Percentiles rank a stretch among this genome's conserved stretches.
phyloP scores from a whole-genome alignment of 1,140 invertebrate species.

The Batillaria attramentaria region DNA sequence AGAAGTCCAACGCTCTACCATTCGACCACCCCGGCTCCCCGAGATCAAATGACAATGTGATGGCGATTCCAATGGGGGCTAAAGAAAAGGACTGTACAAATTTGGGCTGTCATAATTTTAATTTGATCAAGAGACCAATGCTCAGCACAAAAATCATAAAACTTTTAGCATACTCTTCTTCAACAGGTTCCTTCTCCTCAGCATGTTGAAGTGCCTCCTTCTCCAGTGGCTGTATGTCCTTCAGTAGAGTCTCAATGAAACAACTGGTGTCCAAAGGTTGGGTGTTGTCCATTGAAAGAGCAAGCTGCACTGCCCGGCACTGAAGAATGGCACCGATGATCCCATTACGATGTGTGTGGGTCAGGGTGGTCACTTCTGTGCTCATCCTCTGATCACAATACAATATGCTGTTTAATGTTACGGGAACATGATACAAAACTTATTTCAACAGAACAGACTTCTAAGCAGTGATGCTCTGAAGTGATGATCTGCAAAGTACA shows the following conservation, averaged over 20 bases:
- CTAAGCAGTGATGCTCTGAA: too few species aligned
- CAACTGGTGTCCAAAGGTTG: conserved; percentile 57
- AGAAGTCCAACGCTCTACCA: too few species aligned
- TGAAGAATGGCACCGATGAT: conserved; percentile 80
- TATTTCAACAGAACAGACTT: too few species aligned
- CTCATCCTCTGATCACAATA: conserved; percentile 49
- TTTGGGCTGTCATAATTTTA: too few species aligned
- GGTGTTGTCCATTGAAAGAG: conserved; percentile 57
- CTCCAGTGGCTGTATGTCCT: conserved; percentile 78
- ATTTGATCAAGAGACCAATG: not conserved
- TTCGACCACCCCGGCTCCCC: too few species aligned
- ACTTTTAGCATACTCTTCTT: conserved; percentile 14
- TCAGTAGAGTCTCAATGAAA: conserved; percentile 76
- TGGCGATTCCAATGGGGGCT: too few species aligned
- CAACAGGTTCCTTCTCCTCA: not conserved
- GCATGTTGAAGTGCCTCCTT: conserved; percentile 55
- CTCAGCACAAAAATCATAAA: not conserved
- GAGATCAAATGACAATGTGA: too few species aligned
- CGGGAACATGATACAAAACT: too few species aligned
- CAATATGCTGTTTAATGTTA: too few species aligned
- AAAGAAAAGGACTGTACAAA: too few species aligned
- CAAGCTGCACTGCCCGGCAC: conserved; percentile 67
- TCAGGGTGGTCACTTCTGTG: conserved; percentile 73
- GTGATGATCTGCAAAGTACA: too few species aligned
- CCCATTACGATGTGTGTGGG: conserved; percentile 79